These are phyloP conservation scores for Antennarius striatus DNA, from an alignment of 2,113 vertebrate genomes.

Conservation along the genomic window DNA sequence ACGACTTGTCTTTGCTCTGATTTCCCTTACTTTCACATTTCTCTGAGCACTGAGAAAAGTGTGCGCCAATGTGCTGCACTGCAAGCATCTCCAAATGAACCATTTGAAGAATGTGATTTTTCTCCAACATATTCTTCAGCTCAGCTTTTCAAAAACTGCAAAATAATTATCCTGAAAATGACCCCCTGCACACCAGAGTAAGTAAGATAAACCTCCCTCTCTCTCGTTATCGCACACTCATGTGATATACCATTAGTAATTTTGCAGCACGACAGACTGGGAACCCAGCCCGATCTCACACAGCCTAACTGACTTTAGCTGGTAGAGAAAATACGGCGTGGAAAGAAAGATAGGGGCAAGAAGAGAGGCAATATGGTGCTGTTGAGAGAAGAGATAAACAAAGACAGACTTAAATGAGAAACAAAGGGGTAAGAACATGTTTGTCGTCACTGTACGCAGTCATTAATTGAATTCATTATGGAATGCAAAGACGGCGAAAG, in stretches of 20 bases:
- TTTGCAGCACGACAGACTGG: conserved; percentile 21
- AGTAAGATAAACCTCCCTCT: not conserved
- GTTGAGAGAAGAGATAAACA: conserved; percentile 25
- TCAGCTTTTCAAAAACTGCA: no score
- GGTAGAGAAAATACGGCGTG: conserved; percentile 14
- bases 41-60: conserved; percentile 23
- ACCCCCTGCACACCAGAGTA: no score
- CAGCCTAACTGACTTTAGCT: conserved; percentile 30
- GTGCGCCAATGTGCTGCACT: conserved; percentile 12
- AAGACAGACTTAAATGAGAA: conserved; percentile 29
- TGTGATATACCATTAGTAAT: conserved; percentile 2
- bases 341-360: not conserved
- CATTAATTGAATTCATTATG: conserved; percentile 18
- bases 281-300: conserved; percentile 19
- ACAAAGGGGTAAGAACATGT: conserved; percentile 23
- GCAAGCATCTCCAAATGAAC: conserved; percentile 10
- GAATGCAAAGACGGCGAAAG: conserved; percentile 9
- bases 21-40: conserved; percentile 34
- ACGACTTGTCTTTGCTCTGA: conserved; percentile 34
- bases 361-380: conserved; percentile 7
- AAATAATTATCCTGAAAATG: no score
- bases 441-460: conserved; percentile 5
- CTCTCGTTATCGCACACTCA: not conserved
- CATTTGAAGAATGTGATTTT: no score
- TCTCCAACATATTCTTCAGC: no score